Evolutionary conservation across 2,113 vertebrate species (phyloP), one percentile per base, ranked within the genome.

Genomic region (Xiphias gladius): DNA sequence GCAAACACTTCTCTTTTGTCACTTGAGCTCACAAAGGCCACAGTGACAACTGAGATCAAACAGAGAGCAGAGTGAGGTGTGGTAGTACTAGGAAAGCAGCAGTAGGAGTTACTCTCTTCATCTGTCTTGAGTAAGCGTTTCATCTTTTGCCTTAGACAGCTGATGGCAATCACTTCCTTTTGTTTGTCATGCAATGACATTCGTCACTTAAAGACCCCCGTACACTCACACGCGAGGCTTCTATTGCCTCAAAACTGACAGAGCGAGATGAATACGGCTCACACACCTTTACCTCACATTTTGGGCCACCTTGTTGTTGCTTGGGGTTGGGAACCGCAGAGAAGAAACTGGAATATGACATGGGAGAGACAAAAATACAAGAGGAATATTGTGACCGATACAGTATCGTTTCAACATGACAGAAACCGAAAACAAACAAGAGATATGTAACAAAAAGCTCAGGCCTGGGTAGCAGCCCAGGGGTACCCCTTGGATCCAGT

Each of bases 351-450:
- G 52, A 35, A 66, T 84, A 76, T 82, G 85, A 86, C 83, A 90
- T 84, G 89, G 86, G 85, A 90, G 84, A 80, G 70, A 69, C 54
- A 89, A 84, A 80, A 86, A 81, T 17, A 92, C 85, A 92, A 88
- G 79, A 85, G 85, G 84, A 89, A 90, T 83, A 90, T 88, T 89
- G 80, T 89, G 75, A 86, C 84, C 24, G 73, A 86, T 80, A 41
- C 73, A 75, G 77, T 75, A 43, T 73, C 22, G 65, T 88, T 89
- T 89, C 80, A 91, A 88, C 88, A 89, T 39, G 67, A 82, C 28
- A 76, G 68, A 90, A 89, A 86, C 82, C 32, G 43, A 88, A 90
- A 91, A 94, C 88, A 93, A 92, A 94, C 89, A 92, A 0, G 32
- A 87, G 88, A 69, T 84, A 79, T 82, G 88, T 71, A 87, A 88